These are phyloP conservation scores for Empis livida DNA, from an alignment of 2,888 invertebrate genomes.

Conservation along the genomic window DNA sequence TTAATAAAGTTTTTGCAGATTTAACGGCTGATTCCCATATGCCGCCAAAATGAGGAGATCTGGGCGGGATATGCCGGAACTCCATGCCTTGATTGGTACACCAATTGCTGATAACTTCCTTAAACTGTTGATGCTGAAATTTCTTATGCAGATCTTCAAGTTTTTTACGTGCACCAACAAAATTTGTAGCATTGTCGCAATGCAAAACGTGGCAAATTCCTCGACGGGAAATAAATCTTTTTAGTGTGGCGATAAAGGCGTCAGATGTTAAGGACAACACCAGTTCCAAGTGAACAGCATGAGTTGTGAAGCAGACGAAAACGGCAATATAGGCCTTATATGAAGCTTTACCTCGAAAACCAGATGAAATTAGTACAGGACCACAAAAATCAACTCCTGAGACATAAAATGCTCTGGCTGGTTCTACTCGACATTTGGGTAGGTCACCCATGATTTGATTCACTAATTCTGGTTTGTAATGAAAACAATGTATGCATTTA, in stretches of 20 bases:
- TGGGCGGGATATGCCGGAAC: constrained; percentile 6
- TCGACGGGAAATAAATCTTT: constrained; percentile 11
- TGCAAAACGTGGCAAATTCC: constrained; percentile 7
- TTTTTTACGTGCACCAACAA: constrained; percentile 10
- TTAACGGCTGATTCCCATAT: constrained; percentile 9
- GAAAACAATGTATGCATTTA: constrained; percentile 10
- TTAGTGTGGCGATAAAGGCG: constrained; percentile 9
- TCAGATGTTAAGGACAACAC: constrained; percentile 11
- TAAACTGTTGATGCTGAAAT: constrained; percentile 8
- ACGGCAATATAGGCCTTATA: constrained; percentile 11
- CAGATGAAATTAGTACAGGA: constrained; percentile 3
- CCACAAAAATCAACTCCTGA: constrained; percentile 9
- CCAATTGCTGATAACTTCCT: constrained; percentile 4
- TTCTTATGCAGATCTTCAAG: constrained; percentile 7
- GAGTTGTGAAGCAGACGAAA: constrained; percentile 10
- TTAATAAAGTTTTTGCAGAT: constrained; percentile 1
- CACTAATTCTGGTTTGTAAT: constrained; percentile 7
- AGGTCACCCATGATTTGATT: constrained; percentile 13
- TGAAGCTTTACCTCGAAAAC: constrained; percentile 1
- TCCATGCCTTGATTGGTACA: constrained; percentile 5
- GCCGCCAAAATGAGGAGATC: constrained; percentile 12
- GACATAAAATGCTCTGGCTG: constrained; percentile 6
- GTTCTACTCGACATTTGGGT: constrained; percentile 6
- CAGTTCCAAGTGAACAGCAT: constrained; percentile 12
- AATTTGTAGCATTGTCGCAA: constrained; percentile 14